Evolutionary conservation across 2,113 vertebrate species (phyloP).

Genomic region (Psilopogon haemacephalus): DNA sequence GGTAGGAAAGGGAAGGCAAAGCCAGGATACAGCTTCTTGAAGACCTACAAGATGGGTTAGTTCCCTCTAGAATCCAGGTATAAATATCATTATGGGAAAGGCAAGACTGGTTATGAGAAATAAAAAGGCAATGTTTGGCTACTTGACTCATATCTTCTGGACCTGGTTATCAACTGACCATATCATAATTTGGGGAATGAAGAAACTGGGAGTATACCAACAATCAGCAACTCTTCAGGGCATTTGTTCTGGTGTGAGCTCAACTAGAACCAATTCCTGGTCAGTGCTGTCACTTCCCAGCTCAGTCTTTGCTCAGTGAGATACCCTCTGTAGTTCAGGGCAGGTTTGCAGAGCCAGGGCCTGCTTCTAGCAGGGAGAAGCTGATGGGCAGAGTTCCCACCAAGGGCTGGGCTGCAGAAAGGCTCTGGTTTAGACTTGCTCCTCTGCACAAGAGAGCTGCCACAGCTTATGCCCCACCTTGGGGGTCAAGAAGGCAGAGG

Average conservation of each 20-base stretch:
- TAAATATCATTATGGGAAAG: background rate
- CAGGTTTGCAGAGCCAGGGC: too few relatives aligned
- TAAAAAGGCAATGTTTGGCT: background rate
- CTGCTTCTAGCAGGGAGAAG: too few relatives aligned
- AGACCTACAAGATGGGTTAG: background rate
- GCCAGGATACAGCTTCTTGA: background rate
- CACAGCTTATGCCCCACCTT: too few relatives aligned
- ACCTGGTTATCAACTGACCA: background rate
- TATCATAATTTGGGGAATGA: background rate
- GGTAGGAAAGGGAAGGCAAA: background rate
- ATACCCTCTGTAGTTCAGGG: too few relatives aligned
- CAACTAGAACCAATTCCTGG: too few relatives aligned
- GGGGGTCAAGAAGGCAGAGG: too few relatives aligned
- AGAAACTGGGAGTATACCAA: background rate
- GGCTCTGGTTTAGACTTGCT: too few relatives aligned
- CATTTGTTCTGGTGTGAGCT: background rate
- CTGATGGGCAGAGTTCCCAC: too few relatives aligned
- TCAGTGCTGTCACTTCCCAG: too few relatives aligned
- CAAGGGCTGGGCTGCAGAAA: too few relatives aligned
- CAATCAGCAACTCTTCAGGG: background rate
- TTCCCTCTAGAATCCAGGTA: background rate
- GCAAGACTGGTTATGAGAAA: background rate
- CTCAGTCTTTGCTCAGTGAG: too few relatives aligned
- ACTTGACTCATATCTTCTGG: background rate
- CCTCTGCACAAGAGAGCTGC: too few relatives aligned